Evolutionary conservation across 2,888 invertebrate species (phyloP).

Genomic region (Pteria penguin): DNA sequence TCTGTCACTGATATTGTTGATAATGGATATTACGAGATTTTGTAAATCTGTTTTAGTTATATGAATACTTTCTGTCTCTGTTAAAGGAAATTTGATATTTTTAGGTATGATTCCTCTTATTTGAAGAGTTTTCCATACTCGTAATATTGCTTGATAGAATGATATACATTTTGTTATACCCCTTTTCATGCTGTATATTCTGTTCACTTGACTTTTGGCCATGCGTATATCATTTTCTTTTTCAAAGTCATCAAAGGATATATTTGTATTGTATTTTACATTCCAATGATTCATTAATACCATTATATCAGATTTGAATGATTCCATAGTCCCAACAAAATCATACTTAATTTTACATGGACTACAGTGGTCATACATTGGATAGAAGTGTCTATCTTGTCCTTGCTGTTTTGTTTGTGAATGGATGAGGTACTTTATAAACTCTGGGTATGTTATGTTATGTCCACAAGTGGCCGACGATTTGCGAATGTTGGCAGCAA

Average conservation of each 20-base stretch:
- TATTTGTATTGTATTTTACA: conserved; percentile 39
- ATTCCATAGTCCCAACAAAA: conserved; percentile 60
- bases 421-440: conserved; percentile 56
- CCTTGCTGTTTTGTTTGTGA: conserved; percentile 25
- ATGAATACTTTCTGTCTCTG: conserved; percentile 7
- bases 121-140: conserved; percentile 65
- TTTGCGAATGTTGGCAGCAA: conserved; percentile 35
- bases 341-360: conserved; percentile 59
- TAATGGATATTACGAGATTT: conserved; percentile 31
- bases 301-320: conserved; percentile 52
- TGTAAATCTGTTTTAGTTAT: conserved; percentile 38
- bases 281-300: conserved; percentile 49
- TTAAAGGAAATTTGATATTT: conserved; percentile 47
- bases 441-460: conserved; percentile 63
- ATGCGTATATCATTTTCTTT: conserved; percentile 51
- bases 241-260: conserved; percentile 58
- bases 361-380: conserved; percentile 56
- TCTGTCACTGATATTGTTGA: conserved; percentile 35
- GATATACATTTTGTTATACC: conserved; percentile 51
- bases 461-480: conserved; percentile 52
- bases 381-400: conserved; percentile 56
- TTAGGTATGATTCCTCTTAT: conserved; percentile 61
- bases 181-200: conserved; percentile 46
- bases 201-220: conserved; percentile 35
- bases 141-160: conserved; percentile 42